Conservation (phyloP, 2,888 invertebrate genomes). For the Philopedon plagiatum region DNA sequence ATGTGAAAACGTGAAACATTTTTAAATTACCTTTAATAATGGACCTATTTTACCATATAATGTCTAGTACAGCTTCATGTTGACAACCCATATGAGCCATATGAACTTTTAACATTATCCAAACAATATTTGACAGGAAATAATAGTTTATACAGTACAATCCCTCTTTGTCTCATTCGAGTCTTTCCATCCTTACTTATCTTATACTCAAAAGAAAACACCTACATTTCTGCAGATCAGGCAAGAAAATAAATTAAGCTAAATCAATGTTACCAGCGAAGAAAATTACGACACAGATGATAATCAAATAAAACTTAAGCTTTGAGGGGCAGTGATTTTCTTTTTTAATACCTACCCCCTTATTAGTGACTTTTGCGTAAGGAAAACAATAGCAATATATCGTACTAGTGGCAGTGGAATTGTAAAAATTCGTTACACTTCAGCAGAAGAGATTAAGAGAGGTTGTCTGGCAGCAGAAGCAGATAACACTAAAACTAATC, state of each 20-base stretch:
- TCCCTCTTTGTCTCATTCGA: too few relatives aligned
- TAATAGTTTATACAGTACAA: too few relatives aligned
- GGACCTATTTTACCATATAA: too few relatives aligned
- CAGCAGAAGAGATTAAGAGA: conserved; percentile 65
- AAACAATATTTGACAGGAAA: too few relatives aligned
- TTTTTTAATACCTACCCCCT: conserved; percentile 37
- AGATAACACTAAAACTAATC: conserved; percentile 67
- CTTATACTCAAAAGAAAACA: too few relatives aligned
- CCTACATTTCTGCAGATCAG: too few relatives aligned
- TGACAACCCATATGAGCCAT: not conserved
- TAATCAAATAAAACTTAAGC: too few relatives aligned
- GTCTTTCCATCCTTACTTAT: too few relatives aligned
- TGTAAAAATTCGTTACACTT: conserved; percentile 54
- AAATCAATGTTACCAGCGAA: too few relatives aligned
- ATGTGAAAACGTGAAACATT: conserved; percentile 16
- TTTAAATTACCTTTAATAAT: not conserved
- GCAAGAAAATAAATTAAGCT: too few relatives aligned
- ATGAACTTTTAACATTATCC: too few relatives aligned
- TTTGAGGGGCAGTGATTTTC: conserved; percentile 49
- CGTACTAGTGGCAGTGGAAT: conserved; percentile 40
- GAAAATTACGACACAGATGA: too few relatives aligned
- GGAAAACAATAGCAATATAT: conserved; percentile 52
- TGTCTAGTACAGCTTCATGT: not conserved
- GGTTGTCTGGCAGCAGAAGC: conserved; percentile 61
- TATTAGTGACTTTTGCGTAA: conserved; percentile 48